Percentiles rank a stretch among this genome's conserved stretches.
These are phyloP conservation scores for Recurvirostra avosetta DNA, from an alignment of 2,113 vertebrate genomes.

Conservation along the genomic window DNA sequence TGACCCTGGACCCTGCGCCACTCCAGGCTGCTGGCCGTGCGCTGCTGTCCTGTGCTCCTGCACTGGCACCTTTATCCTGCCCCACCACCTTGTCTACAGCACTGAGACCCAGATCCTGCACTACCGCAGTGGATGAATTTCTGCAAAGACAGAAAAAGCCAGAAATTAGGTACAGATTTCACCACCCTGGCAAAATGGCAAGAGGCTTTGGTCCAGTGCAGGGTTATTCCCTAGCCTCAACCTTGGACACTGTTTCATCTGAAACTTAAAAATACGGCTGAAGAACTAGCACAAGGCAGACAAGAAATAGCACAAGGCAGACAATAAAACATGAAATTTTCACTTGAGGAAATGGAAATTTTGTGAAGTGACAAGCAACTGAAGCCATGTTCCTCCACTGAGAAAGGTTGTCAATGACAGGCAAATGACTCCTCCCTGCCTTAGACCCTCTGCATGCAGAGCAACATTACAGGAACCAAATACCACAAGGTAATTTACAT, in stretches of 20 bases:
- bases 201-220: background rate
- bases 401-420: background rate
- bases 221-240: background rate
- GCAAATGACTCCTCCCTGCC: background rate
- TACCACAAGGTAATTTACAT: background rate
- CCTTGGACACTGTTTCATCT: background rate
- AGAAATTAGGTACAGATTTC: background rate
- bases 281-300: background rate
- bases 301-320: background rate
- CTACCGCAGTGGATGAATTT: background rate
- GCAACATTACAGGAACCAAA: background rate
- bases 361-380: background rate
- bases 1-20: accelerated
- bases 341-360: background rate
- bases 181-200: background rate
- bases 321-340: background rate
- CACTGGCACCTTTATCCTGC: background rate
- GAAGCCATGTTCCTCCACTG: background rate
- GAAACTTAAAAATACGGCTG: background rate
- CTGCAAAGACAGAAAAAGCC: background rate
- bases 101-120: background rate
- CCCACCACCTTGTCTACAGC: background rate
- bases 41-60: background rate
- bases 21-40: accelerated
- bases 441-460: background rate